A percentile compares a stretch with the other conserved stretches of the same genome.
phyloP scores from a whole-genome alignment of 1,140 invertebrate species.

The Rhynchophorus ferrugineus region DNA sequence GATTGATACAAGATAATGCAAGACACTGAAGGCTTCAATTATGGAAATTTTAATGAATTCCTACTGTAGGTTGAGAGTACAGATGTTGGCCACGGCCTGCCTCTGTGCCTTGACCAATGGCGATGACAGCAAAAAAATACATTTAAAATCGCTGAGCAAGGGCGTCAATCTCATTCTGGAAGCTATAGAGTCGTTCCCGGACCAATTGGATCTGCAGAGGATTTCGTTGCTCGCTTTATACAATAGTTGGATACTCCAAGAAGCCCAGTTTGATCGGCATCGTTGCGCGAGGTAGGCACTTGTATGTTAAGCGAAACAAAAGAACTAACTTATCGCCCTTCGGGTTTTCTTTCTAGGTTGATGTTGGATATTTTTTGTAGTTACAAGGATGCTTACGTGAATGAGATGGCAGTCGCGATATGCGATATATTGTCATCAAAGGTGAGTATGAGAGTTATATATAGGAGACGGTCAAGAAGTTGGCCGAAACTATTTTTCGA shows the following conservation, averaged over 20 bases:
- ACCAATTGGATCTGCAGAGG: conserved; percentile 60
- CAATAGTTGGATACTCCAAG: conserved; percentile 70
- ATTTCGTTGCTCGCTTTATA: conserved; percentile 70
- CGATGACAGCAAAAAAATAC: conserved; percentile 57
- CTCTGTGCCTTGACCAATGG: conserved; percentile 72
- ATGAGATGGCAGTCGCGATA: conserved; percentile 76
- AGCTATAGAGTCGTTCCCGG: conserved; percentile 68
- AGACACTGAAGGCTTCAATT: no score
- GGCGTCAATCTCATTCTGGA: conserved; percentile 59
- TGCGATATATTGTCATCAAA: conserved; percentile 67
- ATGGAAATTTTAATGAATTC: neutral
- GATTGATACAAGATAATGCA: no score
- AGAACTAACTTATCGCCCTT: neutral
- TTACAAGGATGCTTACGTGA: conserved; percentile 68
- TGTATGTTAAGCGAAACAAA: neutral
- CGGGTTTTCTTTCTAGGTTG: conserved; percentile 36
- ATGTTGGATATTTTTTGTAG: conserved; percentile 69
- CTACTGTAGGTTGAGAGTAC: conserved; percentile 51
- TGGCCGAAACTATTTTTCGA: no score
- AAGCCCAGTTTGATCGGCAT: conserved; percentile 66
- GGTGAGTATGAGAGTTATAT: conserved; percentile 49
- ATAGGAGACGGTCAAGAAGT: no score
- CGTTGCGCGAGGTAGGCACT: conserved; percentile 54
- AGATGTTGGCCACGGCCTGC: conserved; percentile 76
- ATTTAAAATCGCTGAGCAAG: conserved; percentile 57